A percentile compares a stretch with the other conserved stretches of the same genome.
Conservation (phyloP, 2,888 invertebrate species). For the Agrochola lychnidis region DNA sequence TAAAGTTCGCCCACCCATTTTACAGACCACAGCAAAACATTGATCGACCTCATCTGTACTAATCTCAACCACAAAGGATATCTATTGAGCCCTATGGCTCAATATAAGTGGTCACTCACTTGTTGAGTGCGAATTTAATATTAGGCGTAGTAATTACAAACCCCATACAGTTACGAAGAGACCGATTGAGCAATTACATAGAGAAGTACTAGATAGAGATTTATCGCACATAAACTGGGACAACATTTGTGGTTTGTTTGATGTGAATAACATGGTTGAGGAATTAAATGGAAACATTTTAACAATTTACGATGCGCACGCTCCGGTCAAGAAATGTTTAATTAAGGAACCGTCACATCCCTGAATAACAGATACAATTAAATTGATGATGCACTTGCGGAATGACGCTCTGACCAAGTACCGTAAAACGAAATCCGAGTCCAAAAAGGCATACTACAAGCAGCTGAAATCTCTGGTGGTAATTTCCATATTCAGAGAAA, state of each 20-base stretch:
- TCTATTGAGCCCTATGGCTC: no score
- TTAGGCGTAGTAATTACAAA: background rate
- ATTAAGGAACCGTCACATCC: background rate
- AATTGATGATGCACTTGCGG: no score
- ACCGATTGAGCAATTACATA: background rate
- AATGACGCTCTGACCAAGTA: no score
- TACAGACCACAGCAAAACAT: no score
- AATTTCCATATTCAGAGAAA: no score
- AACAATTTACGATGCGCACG: background rate
- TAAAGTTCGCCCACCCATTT: no score
- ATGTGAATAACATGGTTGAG: background rate
- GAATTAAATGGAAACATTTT: background rate
- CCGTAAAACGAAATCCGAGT: no score
- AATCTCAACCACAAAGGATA: no score
- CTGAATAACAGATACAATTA: background rate
- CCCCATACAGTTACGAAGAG: background rate
- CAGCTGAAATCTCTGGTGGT: no score
- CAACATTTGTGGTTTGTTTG: background rate
- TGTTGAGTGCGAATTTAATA: background rate
- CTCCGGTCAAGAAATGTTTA: background rate
- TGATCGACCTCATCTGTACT: no score
- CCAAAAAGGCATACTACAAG: no score
- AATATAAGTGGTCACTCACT: background rate
- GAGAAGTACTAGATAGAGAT: background rate
- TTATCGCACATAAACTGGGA: background rate